Conservation (phyloP, 2,797 vertebrate species). For the Apogon talboti region DNA sequence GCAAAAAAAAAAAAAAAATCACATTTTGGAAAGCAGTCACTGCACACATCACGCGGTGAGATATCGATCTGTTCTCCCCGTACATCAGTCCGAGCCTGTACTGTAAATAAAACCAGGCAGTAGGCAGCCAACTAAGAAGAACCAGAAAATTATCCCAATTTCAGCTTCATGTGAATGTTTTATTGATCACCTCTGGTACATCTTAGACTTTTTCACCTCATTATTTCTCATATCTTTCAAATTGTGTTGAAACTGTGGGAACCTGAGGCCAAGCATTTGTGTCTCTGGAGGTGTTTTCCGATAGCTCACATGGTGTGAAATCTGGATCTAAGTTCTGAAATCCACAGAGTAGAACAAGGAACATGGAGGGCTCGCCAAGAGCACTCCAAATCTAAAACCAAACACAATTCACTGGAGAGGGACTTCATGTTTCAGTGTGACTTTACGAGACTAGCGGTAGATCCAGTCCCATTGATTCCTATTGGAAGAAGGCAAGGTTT, state of each 20-base stretch:
- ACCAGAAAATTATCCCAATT: conserved; percentile 15
- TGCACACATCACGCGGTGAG: conserved; percentile 1
- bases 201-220: background rate
- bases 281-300: background rate
- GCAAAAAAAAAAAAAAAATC: no score
- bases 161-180: conserved; percentile 20
- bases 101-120: conserved; percentile 1
- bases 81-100: conserved; percentile 11
- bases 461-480: no score
- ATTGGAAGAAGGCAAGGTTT: no score
- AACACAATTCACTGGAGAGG: no score
- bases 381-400: no score
- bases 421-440: no score
- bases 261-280: background rate
- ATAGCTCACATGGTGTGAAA: no score
- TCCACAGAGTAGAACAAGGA: no score
- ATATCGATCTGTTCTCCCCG: conserved; percentile 45
- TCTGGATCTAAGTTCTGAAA: no score
- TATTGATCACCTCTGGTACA: conserved; percentile 30
- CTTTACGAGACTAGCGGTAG: no score
- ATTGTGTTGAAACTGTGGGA: background rate
- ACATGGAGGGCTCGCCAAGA: no score
- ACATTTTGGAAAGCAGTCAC: conserved; percentile 10
- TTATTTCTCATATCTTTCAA: conserved; percentile 13
- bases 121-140: conserved; percentile 26